Conservation (phyloP, 1,140 invertebrate species). For the Mizuhopecten yessoensis region DNA sequence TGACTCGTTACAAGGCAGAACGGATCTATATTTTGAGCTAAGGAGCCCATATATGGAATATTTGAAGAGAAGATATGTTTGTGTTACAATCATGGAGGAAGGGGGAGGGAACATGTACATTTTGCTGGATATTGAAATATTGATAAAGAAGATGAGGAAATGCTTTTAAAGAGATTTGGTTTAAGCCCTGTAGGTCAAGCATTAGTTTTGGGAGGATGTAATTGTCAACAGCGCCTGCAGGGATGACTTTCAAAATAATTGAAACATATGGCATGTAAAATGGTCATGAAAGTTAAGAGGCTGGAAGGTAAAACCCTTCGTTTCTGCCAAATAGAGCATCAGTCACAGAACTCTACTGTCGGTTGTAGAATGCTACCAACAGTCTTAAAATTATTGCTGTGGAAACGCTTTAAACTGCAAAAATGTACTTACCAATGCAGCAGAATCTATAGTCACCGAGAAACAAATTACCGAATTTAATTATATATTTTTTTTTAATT, state of each 20-base stretch:
- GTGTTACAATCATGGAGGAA: too few relatives aligned
- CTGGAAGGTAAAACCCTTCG: neutral
- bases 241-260: neutral
- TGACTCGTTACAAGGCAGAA: neutral
- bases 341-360: too few relatives aligned
- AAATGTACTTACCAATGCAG: neutral
- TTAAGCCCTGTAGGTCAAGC: neutral
- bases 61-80: too few relatives aligned
- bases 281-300: neutral
- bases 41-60: neutral
- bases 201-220: neutral
- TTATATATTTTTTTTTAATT: neutral
- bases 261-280: neutral
- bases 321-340: neutral
- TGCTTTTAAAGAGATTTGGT: neutral
- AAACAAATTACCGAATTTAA: slow-evolving; percentile 11
- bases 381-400: neutral
- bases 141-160: neutral
- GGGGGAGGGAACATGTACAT: too few relatives aligned
- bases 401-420: neutral
- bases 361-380: too few relatives aligned
- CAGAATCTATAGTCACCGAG: neutral
- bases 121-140: neutral
- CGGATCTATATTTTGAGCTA: neutral
- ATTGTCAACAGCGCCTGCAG: neutral